Base-by-base conservation (phyloP, 1,140 invertebrate species). In the Drosophila repleta region DNA sequence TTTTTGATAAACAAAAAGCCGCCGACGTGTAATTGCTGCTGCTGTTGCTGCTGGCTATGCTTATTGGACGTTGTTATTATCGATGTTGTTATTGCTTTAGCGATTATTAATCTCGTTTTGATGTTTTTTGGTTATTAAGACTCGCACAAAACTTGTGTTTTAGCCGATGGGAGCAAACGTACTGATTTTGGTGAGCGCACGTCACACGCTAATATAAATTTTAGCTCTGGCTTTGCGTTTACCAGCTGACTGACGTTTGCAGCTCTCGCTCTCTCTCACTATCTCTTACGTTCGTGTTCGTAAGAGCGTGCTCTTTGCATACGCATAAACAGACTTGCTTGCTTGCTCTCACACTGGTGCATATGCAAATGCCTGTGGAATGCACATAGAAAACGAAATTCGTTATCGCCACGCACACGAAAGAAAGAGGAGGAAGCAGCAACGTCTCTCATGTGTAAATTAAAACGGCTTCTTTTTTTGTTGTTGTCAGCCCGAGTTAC, bases 151-250 rank as follows among this genome's bases (percentile, higher is more conserved):
- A 75, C 49, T 39, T 77, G 65, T 81, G 74, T 78, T 81, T 73
- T 77, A 70, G 70, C 62, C 82, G 71, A 83, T 76, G 71, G 84
- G 79, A 76, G 53, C 45, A 74, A 76, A 79, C 76, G 68, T 71
- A 85, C 78, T 87, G 82, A 83, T 87, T 84, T 87, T 69, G 62
- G 81, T 52, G 71, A 77, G 72, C 75, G 60, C 45, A 64, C 79
- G 65, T 62, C 83, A 74, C 63, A 73, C 57, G 83, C 68, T 83
- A 88, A 87, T 88, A 87, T 87, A 73, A 87, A 79, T 72, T 72
- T 72, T 72, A 72, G 63, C 71, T 56, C 17, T 37, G 15, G 49
- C 73, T 68, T 32, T 29, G 24, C 52, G 45, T 17, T 39, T 48
- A 58, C 51, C 71, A 74, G 70, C 70, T 68, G 57, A 56, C 65